A percentile compares a stretch with the other conserved stretches of the same genome.
phyloP scores from a whole-genome alignment of 2,113 vertebrate species.

The Mesitornis unicolor region DNA sequence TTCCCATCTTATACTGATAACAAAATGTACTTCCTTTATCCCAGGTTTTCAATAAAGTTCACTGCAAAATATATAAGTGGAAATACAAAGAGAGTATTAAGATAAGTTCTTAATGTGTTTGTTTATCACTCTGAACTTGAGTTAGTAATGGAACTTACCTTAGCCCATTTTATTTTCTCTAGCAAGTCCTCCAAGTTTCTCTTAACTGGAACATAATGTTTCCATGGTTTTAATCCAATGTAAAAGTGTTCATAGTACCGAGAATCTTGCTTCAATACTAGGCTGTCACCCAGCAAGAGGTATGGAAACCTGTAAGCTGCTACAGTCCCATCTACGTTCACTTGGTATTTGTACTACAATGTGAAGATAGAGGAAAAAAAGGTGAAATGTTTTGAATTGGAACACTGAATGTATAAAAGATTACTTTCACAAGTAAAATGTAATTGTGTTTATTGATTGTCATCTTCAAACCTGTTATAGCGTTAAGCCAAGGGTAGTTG shows the following conservation, averaged over 20 bases:
- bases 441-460: not conserved
- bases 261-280: constrained; percentile 92
- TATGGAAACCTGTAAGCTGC: constrained; percentile 93
- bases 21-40: not conserved
- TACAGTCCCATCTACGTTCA: constrained; percentile 90
- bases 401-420: not conserved
- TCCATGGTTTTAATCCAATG: constrained; percentile 75
- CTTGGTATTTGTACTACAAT: constrained; percentile 89
- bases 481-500: not conserved
- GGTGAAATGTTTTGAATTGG: not conserved
- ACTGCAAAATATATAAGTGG: not conserved
- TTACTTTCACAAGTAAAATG: not conserved
- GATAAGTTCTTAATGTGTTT: not conserved
- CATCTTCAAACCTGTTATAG: not conserved
- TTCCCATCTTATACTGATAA: not conserved
- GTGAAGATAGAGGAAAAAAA: not conserved
- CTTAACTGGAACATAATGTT: constrained; percentile 84
- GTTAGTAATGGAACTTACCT: constrained; percentile 66
- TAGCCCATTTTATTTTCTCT: constrained; percentile 88
- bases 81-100: not conserved
- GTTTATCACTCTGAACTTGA: not conserved
- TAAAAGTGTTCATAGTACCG: constrained; percentile 93
- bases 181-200: constrained; percentile 87
- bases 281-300: constrained; percentile 88
- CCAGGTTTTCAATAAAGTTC: not conserved